Conservation (phyloP, 2,113 vertebrate species). For the Donacobius atricapilla region DNA sequence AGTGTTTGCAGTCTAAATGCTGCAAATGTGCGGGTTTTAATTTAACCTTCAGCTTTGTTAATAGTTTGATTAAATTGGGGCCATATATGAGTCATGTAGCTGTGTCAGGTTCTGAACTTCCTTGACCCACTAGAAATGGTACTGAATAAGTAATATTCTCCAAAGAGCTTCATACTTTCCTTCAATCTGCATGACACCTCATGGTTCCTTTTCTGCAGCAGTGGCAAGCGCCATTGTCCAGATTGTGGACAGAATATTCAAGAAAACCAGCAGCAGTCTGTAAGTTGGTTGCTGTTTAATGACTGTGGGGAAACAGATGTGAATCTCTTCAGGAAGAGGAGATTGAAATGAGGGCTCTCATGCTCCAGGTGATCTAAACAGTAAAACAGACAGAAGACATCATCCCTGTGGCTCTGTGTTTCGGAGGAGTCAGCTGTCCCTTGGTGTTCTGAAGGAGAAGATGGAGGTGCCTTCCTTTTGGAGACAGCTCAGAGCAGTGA, state of each 20-base stretch:
- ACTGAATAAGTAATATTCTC: not conserved
- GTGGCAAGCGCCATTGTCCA: not conserved
- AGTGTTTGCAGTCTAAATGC: not conserved
- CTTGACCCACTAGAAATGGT: not conserved
- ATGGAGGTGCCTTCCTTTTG: not conserved
- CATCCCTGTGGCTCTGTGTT: not conserved
- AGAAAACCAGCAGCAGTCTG: not conserved
- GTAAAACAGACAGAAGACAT: not conserved
- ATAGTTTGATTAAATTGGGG: not conserved
- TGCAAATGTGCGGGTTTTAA: not conserved
- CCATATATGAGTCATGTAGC: not conserved
- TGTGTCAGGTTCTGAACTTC: not conserved
- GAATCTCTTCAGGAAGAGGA: not conserved
- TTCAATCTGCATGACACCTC: not conserved
- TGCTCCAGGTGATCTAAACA: not conserved
- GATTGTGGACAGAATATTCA: not conserved
- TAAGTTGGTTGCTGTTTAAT: not conserved
- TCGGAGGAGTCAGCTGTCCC: not conserved
- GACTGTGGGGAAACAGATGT: rapidly evolving
- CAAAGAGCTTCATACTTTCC: not conserved
- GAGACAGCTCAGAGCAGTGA: not conserved
- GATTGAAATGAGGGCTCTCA: not conserved
- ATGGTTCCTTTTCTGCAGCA: not conserved
- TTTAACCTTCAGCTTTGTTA: not conserved
- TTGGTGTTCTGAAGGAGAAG: not conserved